A percentile compares a stretch with the other conserved stretches of the same genome.
These are phyloP conservation scores for Drosophila sordidapex DNA, from an alignment of 2,888 invertebrate genomes.

Conservation along the genomic window DNA sequence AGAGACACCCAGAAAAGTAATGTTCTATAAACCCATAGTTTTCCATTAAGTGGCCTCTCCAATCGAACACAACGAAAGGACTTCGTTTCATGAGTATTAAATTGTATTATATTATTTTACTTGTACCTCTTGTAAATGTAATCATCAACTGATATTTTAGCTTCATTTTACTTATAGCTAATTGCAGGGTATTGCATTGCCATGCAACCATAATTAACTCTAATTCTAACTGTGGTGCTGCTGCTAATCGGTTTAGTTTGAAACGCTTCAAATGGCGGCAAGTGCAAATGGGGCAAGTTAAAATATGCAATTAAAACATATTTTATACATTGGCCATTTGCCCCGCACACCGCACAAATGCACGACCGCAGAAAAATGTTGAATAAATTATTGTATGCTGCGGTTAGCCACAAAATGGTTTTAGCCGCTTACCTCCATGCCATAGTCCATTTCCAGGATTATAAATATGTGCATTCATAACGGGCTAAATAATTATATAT, in stretches of 20 bases:
- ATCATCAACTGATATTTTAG: neutral
- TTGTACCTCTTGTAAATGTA: neutral
- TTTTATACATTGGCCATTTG: slow-evolving; percentile 41
- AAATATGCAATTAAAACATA: slow-evolving; percentile 81
- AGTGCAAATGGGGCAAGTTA: slow-evolving; percentile 72
- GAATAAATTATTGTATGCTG: slow-evolving; percentile 73
- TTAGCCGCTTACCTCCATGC: slow-evolving; percentile 61
- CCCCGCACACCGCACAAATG: slow-evolving; percentile 12
- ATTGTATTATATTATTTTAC: neutral
- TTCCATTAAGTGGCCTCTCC: neutral
- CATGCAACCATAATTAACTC: neutral
- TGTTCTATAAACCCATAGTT: neutral
- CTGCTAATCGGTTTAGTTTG: slow-evolving; percentile 67
- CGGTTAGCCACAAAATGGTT: slow-evolving; percentile 79
- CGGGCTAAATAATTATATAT: slow-evolving; percentile 48
- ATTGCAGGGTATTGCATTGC: slow-evolving; percentile 22
- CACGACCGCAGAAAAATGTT: slow-evolving; percentile 46
- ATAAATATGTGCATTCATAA: slow-evolving; percentile 34
- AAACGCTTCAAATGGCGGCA: slow-evolving; percentile 63
- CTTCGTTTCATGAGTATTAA: neutral
- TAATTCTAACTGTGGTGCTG: slow-evolving; percentile 7
- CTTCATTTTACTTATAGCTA: neutral
- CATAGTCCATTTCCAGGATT: slow-evolving; percentile 31
- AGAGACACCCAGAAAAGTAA: neutral
- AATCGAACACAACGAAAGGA: neutral